These are phyloP conservation scores for Phalacrocorax aristotelis DNA, from an alignment of 2,113 vertebrate genomes.

Conservation along the genomic window DNA sequence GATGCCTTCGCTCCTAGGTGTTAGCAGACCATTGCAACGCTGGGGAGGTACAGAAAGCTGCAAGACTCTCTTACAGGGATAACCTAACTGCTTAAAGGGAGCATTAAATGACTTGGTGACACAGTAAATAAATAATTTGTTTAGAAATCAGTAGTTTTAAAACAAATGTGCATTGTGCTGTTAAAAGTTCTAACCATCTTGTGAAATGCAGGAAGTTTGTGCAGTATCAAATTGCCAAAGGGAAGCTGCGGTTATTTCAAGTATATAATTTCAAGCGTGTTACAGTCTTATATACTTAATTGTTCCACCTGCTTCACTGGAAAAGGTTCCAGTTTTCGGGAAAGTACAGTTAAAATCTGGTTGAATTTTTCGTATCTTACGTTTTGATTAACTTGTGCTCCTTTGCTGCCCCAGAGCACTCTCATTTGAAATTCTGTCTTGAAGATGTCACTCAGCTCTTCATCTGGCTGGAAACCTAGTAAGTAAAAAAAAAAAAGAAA, in stretches of 20 bases:
- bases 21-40: background rate
- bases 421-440: constrained; percentile 96
- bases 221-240: constrained; percentile 29
- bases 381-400: constrained; percentile 88
- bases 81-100: background rate
- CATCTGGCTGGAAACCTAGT: constrained; percentile 86
- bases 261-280: background rate
- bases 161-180: constrained; percentile 71
- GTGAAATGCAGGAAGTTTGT: constrained; percentile 51
- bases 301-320: constrained; percentile 78
- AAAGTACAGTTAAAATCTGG: constrained; percentile 94
- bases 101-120: constrained; percentile 32
- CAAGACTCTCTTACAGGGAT: background rate
- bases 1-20: background rate
- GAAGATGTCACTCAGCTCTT: constrained; percentile 91
- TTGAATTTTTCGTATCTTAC: constrained; percentile 93
- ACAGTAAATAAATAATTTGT: constrained; percentile 74
- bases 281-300: constrained; percentile 57
- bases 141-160: constrained; percentile 78
- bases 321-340: constrained; percentile 91
- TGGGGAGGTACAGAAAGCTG: background rate
- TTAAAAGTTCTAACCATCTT: constrained; percentile 59
- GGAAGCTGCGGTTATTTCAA: constrained; percentile 10
- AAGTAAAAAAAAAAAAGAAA: constrained; percentile 4
- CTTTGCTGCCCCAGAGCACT: constrained; percentile 95